Evolutionary conservation across 1,140 invertebrate genomes (phyloP), one percentile per base, ranked within the genome.

Genomic region (Lycorma delicatula): DNA sequence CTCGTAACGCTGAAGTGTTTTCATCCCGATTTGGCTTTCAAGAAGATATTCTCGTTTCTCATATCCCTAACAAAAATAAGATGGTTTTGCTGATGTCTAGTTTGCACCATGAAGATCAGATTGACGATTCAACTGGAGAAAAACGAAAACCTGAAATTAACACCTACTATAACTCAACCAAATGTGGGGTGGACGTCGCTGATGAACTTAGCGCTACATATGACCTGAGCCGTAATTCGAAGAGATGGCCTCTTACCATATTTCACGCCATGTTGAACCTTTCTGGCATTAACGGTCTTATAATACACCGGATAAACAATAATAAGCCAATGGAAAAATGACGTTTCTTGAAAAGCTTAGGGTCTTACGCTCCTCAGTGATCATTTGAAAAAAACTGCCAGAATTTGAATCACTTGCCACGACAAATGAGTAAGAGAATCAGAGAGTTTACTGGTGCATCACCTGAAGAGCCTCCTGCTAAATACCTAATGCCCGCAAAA

Each of bases 61-160:
- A 52, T 23, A 52, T 29, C 11, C 50, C 50, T 3, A 52, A 52
- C n/a, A 28, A 29, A 16, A 31, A 52, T 11, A 52, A 52, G 31
- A 31, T 52, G 6, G 27, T 52, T 6, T 23, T 52, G n/a, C 26
- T 28, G 7, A 13, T 52, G 3, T 52, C 25, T 4, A 9, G 26
- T 7, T 11, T 52, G 11, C 50, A 52, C 31, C 23, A 9, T 52
- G 50, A 52, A 31, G 27, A 52, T n/a, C 4, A 31, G 12, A 18
- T 31, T 7, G 25, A 52, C n/a, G n/a, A n/a, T n/a, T n/a, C 16
- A 4, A 9, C 12, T 16, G 9, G 16, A 6, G 47, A 16, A 7
- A 5, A 25, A 26, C 5, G 27, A 13, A 49, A 49, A 18, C 47
- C 47, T 26, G 47, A 49, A 25, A 23, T 52, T 13, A 31, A 27